Evolutionary conservation across 2,888 invertebrate species (phyloP), one percentile per base, ranked within the genome.

Genomic region (Syrphus vitripennis): DNA sequence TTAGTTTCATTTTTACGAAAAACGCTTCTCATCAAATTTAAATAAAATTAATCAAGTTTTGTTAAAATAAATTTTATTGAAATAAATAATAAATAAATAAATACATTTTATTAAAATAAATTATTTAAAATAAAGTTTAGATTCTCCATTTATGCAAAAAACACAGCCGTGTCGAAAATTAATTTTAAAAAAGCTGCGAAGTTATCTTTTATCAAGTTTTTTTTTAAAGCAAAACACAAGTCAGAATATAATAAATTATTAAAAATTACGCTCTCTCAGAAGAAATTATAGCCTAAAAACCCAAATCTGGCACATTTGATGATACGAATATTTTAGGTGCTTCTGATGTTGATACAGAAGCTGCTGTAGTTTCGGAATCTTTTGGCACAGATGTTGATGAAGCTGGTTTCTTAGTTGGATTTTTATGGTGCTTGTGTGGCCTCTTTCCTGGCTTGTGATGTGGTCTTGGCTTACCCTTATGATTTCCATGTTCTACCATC

Each of bases 361-460:
- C n/a, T n/a, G n/a, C n/a, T n/a, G n/a, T n/a, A n/a, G n/a, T n/a
- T n/a, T n/a, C n/a, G n/a, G n/a, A n/a, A n/a, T n/a, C n/a, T n/a
- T n/a, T n/a, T n/a, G n/a, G n/a, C n/a, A n/a, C n/a, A n/a, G n/a
- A n/a, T n/a, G n/a, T n/a, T 42, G 14, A 14, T n/a, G 42, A 16
- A 16, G 42, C 16, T 45, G 67, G 48, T 21, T 59, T 76, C 16
- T 21, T 42, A 24, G 24, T 71, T 9, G 76, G 76, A 9, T 31
- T 48, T 12, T 26, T n/a, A n/a, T n/a, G n/a, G n/a, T n/a, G n/a
- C n/a, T n/a, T 45, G 12, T 4, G 21, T n/a, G 70, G 78, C 1
- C 12, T 50, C 14, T 7, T 42, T 6, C 19, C 9, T 45, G 78
- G 78, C 26, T 19, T 78, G n/a, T n/a, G n/a, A n/a, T n/a, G n/a